These are phyloP conservation scores for Ardeotis arabs DNA, from an alignment of 2,113 vertebrate species.

Conservation along the genomic window DNA sequence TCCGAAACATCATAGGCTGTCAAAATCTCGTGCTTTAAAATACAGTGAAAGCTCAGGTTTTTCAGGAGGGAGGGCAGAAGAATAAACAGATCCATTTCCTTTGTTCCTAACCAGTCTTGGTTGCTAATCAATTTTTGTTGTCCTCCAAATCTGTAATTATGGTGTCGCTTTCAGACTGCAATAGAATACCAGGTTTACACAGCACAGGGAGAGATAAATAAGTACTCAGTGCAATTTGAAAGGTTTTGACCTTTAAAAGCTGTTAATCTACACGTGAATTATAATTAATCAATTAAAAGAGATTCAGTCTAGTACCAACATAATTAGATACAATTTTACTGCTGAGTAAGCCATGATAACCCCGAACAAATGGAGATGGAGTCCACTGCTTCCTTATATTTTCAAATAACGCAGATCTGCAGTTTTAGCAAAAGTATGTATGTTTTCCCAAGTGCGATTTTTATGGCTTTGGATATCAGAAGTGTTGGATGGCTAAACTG, in stretches of 20 bases:
- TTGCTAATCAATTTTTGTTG: constrained; percentile 47
- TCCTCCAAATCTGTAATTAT: constrained; percentile 65
- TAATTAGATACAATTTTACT: constrained; percentile 69
- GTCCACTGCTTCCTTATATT: constrained; percentile 8
- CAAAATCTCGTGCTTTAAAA: background rate
- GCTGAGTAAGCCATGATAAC: constrained; percentile 35
- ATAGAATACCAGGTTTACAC: constrained; percentile 68
- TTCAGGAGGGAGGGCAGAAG: constrained; percentile 18
- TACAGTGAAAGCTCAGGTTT: background rate
- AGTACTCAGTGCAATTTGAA: constrained; percentile 62
- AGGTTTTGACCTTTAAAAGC: constrained; percentile 71
- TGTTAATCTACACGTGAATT: constrained; percentile 67
- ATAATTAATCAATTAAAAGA: constrained; percentile 73
- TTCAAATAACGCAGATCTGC: background rate
- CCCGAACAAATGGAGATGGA: constrained; percentile 26
- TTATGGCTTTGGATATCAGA: background rate
- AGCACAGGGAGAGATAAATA: constrained; percentile 68
- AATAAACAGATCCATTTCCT: constrained; percentile 7
- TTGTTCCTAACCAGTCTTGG: constrained; percentile 22
- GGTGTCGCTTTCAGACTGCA: constrained; percentile 63
- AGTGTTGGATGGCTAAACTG: background rate
- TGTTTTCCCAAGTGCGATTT: background rate
- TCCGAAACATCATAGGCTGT: background rate
- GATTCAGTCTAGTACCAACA: constrained; percentile 71
- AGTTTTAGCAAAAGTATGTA: background rate